Evolutionary conservation across 2,113 vertebrate genomes (phyloP).

Genomic region (Dipodomys stephensi): DNA sequence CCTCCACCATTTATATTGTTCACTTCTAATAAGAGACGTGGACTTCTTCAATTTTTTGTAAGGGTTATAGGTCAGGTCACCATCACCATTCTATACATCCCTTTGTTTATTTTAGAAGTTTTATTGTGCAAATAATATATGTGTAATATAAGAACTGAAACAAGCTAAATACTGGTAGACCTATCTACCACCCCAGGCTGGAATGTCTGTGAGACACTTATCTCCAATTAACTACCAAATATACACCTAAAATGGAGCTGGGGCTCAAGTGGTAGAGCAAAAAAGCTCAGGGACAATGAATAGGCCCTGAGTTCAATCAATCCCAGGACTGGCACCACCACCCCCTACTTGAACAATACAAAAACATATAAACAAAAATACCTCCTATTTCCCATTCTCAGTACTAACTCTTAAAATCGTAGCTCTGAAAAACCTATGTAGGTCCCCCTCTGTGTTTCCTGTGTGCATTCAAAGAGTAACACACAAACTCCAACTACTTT

Average conservation of each 20-base stretch:
- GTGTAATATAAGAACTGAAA: neutral
- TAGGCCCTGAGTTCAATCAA: too few relatives aligned
- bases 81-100: neutral
- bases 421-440: neutral
- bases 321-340: too few relatives aligned
- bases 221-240: too few relatives aligned
- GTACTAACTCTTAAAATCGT: neutral
- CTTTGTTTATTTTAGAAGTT: constrained; percentile 48
- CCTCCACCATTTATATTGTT: neutral
- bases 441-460: neutral
- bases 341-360: neutral
- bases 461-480: neutral
- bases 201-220: too few relatives aligned
- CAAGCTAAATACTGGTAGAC: too few relatives aligned
- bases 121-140: constrained; percentile 17
- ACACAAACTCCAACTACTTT: too few relatives aligned
- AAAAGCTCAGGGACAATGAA: too few relatives aligned
- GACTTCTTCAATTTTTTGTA: neutral
- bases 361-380: constrained; percentile 20
- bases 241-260: too few relatives aligned
- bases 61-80: neutral
- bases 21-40: neutral
- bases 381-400: neutral
- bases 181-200: too few relatives aligned
- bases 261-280: too few relatives aligned